These are phyloP conservation scores for Trachelus tabidus DNA, from an alignment of 2,888 invertebrate genomes.

Conservation along the genomic window DNA sequence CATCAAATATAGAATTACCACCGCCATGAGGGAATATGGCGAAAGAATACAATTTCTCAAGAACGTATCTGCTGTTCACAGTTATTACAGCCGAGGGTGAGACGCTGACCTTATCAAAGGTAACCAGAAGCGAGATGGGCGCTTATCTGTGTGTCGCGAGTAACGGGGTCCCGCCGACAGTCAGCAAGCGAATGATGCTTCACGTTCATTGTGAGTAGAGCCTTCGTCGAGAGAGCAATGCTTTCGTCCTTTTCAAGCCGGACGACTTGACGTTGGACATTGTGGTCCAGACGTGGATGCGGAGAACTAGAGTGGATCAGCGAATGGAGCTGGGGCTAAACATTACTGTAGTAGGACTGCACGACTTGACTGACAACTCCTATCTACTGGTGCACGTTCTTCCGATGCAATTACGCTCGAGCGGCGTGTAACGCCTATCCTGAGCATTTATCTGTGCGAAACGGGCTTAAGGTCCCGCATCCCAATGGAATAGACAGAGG, in stretches of 20 bases:
- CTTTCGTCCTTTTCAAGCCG: no score
- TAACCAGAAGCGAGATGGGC: constrained; percentile 91
- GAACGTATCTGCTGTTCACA: not conserved
- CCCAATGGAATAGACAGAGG: constrained; percentile 14
- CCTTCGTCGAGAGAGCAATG: not conserved
- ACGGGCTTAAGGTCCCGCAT: constrained; percentile 24
- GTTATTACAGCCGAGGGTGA: constrained; percentile 77
- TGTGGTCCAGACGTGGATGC: no score
- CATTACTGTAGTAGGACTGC: no score
- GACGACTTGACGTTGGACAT: no score
- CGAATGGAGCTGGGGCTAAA: no score
- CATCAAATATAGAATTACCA: no score
- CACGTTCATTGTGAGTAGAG: constrained; percentile 89
- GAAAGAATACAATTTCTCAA: not conserved
- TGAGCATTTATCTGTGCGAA: constrained; percentile 24
- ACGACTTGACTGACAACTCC: no score
- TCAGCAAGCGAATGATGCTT: constrained; percentile 91
- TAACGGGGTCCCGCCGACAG: constrained; percentile 88
- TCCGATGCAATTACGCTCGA: no score
- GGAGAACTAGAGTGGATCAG: no score
- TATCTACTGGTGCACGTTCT: no score
- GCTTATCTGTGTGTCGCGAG: constrained; percentile 90
- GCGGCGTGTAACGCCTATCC: no score
- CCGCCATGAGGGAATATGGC: not conserved
- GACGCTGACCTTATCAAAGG: constrained; percentile 83